Conservation (phyloP, 2,113 vertebrate genomes). For the Erpornis zantholeuca region DNA sequence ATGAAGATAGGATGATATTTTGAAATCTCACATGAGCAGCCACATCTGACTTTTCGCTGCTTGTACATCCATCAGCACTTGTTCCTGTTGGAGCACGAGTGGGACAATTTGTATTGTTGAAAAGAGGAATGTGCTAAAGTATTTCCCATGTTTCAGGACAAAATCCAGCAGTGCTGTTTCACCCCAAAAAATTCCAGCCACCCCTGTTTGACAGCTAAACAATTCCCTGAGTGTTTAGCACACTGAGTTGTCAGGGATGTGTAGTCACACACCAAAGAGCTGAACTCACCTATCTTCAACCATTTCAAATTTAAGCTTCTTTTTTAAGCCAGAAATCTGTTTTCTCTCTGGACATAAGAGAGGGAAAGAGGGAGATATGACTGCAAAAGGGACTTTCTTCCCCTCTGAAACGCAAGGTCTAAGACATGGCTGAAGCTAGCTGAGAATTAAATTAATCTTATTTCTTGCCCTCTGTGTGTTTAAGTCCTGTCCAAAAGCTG, state of each 20-base stretch:
- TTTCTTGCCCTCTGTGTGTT: neutral
- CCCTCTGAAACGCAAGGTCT: neutral
- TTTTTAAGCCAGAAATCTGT: neutral
- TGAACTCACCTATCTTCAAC: neutral
- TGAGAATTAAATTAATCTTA: neutral
- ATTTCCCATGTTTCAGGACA: neutral
- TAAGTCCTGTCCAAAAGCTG: neutral
- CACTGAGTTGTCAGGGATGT: neutral
- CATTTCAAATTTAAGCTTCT: neutral
- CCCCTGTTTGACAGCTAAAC: neutral
- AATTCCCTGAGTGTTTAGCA: neutral
- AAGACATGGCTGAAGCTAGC: neutral
- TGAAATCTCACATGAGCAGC: neutral
- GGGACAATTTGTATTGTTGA: neutral
- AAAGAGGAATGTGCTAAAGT: neutral
- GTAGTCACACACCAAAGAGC: neutral
- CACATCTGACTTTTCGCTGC: neutral
- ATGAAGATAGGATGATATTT: neutral
- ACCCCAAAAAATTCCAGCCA: neutral
- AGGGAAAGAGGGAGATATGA: neutral
- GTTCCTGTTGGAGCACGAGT: neutral
- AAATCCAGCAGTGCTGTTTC: conserved; percentile 8
- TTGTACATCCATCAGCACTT: neutral
- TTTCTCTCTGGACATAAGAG: neutral
- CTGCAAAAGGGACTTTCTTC: neutral